phyloP scores from a whole-genome alignment of 2,113 vertebrate genomes.

The Picathartes gymnocephalus region DNA sequence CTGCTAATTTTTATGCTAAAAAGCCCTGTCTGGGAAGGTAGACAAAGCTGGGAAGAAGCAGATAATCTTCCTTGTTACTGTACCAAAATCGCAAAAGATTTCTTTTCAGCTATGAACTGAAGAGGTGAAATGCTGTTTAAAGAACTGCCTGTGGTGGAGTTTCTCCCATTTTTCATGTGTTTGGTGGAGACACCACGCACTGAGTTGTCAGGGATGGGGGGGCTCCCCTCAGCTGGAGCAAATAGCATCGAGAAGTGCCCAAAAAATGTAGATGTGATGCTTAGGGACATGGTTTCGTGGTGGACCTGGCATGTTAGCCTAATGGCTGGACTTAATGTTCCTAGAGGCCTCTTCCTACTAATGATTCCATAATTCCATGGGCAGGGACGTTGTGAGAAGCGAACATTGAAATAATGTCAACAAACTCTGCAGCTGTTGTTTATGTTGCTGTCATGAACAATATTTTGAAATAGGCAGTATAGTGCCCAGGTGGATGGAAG shows the following conservation, averaged over 20 bases:
- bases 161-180: background rate
- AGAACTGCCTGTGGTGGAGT: background rate
- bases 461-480: no score
- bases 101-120: background rate
- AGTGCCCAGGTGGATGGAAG: no score
- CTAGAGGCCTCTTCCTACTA: background rate
- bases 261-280: background rate
- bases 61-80: background rate
- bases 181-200: background rate
- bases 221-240: background rate
- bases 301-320: no score
- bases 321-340: background rate
- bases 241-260: accelerated
- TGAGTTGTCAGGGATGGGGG: background rate
- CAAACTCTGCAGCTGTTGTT: no score
- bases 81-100: accelerated
- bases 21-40: no score
- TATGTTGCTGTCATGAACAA: no score
- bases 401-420: no score
- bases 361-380: background rate
- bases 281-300: background rate
- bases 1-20: no score
- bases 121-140: background rate
- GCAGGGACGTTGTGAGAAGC: no score
- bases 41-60: background rate